Evolutionary conservation across 2,113 vertebrate species (phyloP).

Genomic region (Thunnus thynnus): DNA sequence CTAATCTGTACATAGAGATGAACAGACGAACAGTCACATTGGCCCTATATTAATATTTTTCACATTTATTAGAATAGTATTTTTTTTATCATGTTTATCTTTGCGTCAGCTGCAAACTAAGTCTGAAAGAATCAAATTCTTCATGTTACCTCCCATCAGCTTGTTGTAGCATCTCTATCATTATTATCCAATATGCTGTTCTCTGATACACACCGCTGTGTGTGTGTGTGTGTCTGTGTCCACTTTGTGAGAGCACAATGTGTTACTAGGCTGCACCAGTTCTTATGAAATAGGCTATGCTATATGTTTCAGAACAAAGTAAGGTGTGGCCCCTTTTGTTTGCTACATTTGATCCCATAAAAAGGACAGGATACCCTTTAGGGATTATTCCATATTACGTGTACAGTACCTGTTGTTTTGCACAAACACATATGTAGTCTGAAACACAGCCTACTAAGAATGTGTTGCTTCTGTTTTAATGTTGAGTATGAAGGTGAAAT

Average conservation of each 20-base stretch:
- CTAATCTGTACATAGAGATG: too few species aligned
- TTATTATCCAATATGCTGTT: background rate
- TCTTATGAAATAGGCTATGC: slow-evolving; percentile 16
- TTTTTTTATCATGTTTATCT: background rate
- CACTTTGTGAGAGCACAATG: slow-evolving; percentile 19
- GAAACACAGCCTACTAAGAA: background rate
- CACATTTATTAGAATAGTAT: background rate
- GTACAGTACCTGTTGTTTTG: background rate
- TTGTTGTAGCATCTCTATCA: background rate
- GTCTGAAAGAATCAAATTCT: background rate
- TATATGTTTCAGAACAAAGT: slow-evolving; percentile 29
- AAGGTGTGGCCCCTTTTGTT: slow-evolving; percentile 37
- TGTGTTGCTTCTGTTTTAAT: background rate
- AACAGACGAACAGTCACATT: background rate
- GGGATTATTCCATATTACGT: background rate
- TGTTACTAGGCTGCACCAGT: slow-evolving; percentile 34
- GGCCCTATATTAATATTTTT: background rate
- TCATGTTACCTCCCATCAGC: background rate
- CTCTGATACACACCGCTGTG: background rate
- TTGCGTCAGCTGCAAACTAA: background rate
- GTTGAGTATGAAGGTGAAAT: background rate
- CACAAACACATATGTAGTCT: background rate
- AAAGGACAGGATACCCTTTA: background rate
- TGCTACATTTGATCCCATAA: slow-evolving; percentile 21
- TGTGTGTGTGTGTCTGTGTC: background rate